Percentiles rank a stretch among this genome's conserved stretches.
Evolutionary conservation across 1,140 invertebrate genomes (phyloP).

Genomic region (Zelostemma sp.): DNA sequence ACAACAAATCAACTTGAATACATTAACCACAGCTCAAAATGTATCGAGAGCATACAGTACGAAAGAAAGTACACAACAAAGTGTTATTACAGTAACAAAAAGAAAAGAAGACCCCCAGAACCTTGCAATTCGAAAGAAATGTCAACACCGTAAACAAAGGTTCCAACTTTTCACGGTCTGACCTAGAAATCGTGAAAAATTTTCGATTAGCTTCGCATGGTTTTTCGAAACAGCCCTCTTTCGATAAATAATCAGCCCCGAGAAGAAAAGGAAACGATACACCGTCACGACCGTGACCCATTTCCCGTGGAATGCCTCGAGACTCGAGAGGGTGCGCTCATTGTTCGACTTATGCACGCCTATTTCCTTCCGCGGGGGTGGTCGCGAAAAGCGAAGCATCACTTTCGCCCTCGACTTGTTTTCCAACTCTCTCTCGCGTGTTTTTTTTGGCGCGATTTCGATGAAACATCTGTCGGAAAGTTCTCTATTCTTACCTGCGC

Average conservation of each 20-base stretch:
- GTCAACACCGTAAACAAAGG: too few relatives aligned
- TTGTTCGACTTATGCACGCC: conserved; percentile 45
- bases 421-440: not conserved
- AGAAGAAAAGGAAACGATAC: conserved; percentile 28
- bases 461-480: conserved; percentile 21
- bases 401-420: not conserved
- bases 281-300: conserved; percentile 52
- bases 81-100: too few relatives aligned
- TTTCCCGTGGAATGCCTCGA: conserved; percentile 46
- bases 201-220: not conserved
- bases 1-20: too few relatives aligned
- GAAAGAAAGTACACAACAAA: too few relatives aligned
- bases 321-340: conserved; percentile 16
- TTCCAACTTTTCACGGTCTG: not conserved
- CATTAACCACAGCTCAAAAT: too few relatives aligned
- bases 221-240: not conserved
- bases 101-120: too few relatives aligned
- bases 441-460: too few relatives aligned
- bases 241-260: conserved; percentile 5
- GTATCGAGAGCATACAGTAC: too few relatives aligned
- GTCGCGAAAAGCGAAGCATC: not conserved
- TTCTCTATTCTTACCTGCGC: conserved; percentile 9
- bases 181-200: not conserved
- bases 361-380: conserved; percentile 41
- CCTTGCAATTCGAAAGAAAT: too few relatives aligned